Percentiles rank a stretch among this genome's conserved stretches.
phyloP scores from a whole-genome alignment of 2,113 vertebrate species.

The Thunnus thynnus region DNA sequence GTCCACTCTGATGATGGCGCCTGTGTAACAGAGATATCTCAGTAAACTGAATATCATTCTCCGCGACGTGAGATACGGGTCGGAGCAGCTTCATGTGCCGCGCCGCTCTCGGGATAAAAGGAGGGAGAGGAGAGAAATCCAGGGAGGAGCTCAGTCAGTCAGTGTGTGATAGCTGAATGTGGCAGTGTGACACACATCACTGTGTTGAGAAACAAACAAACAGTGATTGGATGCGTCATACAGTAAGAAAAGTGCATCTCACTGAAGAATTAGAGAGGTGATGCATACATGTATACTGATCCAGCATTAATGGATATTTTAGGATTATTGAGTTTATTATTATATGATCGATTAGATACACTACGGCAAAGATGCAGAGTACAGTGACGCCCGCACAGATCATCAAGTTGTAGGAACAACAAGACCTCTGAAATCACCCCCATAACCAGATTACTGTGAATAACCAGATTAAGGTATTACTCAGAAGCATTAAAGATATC shows the following conservation, averaged over 20 bases:
- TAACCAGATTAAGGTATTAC: not conserved
- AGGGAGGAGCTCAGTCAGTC: slow-evolving; percentile 18
- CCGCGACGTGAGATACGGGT: slow-evolving; percentile 46
- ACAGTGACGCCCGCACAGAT: not conserved
- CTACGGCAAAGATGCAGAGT: not conserved
- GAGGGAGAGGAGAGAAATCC: slow-evolving; percentile 20
- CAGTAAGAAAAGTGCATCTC: not conserved
- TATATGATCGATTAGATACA: not conserved
- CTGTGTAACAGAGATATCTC: slow-evolving; percentile 77
- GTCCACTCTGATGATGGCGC: slow-evolving; percentile 52
- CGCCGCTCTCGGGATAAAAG: slow-evolving; percentile 27
- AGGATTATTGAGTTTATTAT: not conserved
- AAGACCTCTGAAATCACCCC: not conserved
- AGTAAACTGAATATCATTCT: slow-evolving; percentile 66
- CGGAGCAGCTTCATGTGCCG: slow-evolving; percentile 33
- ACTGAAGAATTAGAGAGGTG: not conserved
- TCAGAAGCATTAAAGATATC: not conserved
- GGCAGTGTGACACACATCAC: not conserved
- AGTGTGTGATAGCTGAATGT: slow-evolving; percentile 12
- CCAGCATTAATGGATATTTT: slow-evolving; percentile 3
- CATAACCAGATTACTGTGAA: no score
- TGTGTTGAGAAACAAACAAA: slow-evolving; percentile 3
- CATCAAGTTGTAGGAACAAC: not conserved
- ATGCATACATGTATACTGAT: not conserved
- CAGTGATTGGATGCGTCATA: not conserved